Evolutionary conservation across 2,797 vertebrate genomes (phyloP).

Genomic region (Siniperca scherzeri): DNA sequence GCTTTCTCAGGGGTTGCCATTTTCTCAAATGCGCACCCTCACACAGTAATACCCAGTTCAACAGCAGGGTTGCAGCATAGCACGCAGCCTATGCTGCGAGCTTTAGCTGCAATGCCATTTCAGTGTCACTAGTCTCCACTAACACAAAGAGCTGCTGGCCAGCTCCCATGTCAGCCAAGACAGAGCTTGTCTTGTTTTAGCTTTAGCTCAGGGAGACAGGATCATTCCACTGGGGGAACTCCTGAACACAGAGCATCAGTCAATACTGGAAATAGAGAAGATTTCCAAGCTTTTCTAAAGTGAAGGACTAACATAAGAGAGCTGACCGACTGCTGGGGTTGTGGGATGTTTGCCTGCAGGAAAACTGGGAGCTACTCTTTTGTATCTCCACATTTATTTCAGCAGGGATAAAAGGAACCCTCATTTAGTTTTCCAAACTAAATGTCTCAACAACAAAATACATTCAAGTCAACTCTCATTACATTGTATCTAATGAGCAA

Average conservation of each 20-base stretch:
- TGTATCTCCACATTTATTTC: background rate
- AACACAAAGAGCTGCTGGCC: conserved; percentile 72
- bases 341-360: conserved; percentile 8
- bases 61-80: conserved; percentile 57
- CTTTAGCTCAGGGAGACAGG: conserved; percentile 46
- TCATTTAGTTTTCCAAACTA: background rate
- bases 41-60: conserved; percentile 44
- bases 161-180: conserved; percentile 66
- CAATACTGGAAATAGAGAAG: conserved; percentile 31
- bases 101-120: conserved; percentile 68
- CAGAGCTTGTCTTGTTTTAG: conserved; percentile 73
- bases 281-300: conserved; percentile 32
- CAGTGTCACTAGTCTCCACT: conserved; percentile 60
- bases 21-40: conserved; percentile 62
- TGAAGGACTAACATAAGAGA: conserved; percentile 2
- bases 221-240: conserved; percentile 64
- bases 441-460: background rate
- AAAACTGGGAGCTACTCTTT: conserved; percentile 11
- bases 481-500: background rate
- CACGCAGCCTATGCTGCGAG: conserved; percentile 49
- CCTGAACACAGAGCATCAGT: conserved; percentile 43
- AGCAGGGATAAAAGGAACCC: background rate
- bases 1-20: conserved; percentile 69
- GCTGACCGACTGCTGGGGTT: background rate
- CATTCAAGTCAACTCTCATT: background rate